phyloP scores from a whole-genome alignment of 2,113 vertebrate genomes.

The Ameiurus melas region DNA sequence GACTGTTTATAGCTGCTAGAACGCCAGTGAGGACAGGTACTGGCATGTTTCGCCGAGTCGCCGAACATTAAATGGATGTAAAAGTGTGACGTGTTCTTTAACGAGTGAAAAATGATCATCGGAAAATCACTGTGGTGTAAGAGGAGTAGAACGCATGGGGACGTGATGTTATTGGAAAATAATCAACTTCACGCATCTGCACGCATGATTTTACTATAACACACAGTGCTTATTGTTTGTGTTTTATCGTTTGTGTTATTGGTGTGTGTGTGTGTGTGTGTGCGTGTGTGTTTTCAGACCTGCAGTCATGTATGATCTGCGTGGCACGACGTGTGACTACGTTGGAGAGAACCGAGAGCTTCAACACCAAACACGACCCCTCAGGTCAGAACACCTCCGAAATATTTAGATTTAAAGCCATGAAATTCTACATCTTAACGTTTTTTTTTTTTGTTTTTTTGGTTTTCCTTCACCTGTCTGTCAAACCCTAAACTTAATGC shows the following conservation, averaged over 20 bases:
- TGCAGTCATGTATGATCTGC: conserved; percentile 99
- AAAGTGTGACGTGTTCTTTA: not conserved
- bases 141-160: not conserved
- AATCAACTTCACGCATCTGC: not conserved
- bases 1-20: not conserved
- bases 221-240: not conserved
- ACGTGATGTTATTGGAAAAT: not conserved
- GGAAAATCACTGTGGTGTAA: not conserved
- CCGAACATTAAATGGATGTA: not conserved
- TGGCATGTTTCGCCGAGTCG: not conserved
- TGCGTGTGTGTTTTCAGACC: conserved; percentile 73
- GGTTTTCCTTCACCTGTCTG: not conserved
- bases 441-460: not conserved
- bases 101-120: not conserved
- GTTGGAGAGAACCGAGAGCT: conserved; percentile 90
- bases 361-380: conserved; percentile 93
- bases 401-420: not conserved
- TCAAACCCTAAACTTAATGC: not conserved
- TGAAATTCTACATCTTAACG: not conserved
- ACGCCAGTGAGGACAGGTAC: not conserved
- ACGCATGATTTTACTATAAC: not conserved
- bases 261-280: conserved; percentile 23
- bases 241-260: not conserved
- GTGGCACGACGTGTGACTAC: conserved; percentile 89
- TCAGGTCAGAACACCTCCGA: conserved; percentile 78